Evolutionary conservation across 1,140 invertebrate genomes (phyloP), one percentile per base, ranked within the genome.

Genomic region (Drosophila sturtevanti): DNA sequence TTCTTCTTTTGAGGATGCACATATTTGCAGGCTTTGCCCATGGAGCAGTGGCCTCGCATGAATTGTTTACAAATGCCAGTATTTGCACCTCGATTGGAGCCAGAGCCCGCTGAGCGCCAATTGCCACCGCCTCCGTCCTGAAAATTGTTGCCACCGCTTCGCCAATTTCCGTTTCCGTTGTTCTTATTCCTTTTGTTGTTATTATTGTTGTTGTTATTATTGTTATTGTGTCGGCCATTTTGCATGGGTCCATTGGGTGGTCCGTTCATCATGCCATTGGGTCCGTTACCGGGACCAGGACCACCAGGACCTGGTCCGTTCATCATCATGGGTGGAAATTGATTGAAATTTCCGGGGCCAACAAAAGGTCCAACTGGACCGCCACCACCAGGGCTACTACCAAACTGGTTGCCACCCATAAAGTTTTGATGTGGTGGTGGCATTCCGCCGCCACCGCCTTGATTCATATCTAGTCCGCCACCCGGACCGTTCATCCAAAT

Each of bases 21-120:
- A 90, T 95, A 97, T 55, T 95, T 94, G 91, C 96, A 97, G 75
- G 95, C 95, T 64, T 96, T 95, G 16, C 95, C 95, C 81, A 95
- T 94, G 61, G 96, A 92, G 92, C 96, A 97, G 67, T 94, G 96
- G 1, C 96, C 96, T 80, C 95, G 95, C 81, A 95, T 94, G 80
- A 96, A 96, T 81, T 96, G 95, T 84, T 95, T 94, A 90, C 96
- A 97, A 11, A 96, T 82, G 60, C 94, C 93, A 2, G 92, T 92
- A 44, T 92, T 93, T 24, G 55, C 72, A 38, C 80, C 81, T 51
- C 80, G 75, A 48, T 81, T 84, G 72, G 80, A 63, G 51, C 87
- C 90, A 72, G 81, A 77, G 41, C 84, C 84, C 38, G 84, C 84
- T 80, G 84, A 74, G 48, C 89, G 75, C 90, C 90, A 91, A 79